Evolutionary conservation across 1,140 invertebrate genomes (phyloP).

Genomic region (Zaprionus capensis): DNA sequence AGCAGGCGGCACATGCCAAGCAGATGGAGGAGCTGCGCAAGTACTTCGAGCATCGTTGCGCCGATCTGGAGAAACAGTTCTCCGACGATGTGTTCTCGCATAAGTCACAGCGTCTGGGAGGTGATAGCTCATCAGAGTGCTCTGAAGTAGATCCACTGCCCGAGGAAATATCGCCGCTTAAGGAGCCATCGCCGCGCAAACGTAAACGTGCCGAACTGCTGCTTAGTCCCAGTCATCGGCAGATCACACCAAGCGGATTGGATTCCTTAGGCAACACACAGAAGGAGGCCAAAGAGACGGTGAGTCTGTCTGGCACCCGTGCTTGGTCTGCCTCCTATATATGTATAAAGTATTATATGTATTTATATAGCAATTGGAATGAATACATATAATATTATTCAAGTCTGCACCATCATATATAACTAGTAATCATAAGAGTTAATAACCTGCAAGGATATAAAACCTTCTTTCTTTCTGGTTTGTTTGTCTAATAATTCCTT

Average conservation of each 20-base stretch:
- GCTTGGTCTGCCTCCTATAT: no score
- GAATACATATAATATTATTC: no score
- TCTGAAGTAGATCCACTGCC: slow-evolving; percentile 74
- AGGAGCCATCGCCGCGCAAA: slow-evolving; percentile 71
- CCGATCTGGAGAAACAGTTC: slow-evolving; percentile 90
- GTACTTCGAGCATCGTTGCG: slow-evolving; percentile 91
- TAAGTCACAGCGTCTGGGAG: slow-evolving; percentile 85
- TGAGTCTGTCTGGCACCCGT: slow-evolving; percentile 6
- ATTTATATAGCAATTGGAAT: no score
- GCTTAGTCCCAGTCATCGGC: slow-evolving; percentile 77
- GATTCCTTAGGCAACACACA: slow-evolving; percentile 23
- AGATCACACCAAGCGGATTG: slow-evolving; percentile 71
- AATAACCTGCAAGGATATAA: no score
- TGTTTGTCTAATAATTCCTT: neutral
- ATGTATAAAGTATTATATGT: no score
- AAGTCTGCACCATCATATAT: no score
- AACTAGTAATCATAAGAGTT: no score
- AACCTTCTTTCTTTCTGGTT: no score
- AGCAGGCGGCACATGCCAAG: slow-evolving; percentile 88
- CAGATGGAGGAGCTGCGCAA: slow-evolving; percentile 91
- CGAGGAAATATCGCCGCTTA: slow-evolving; percentile 53
- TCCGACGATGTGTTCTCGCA: slow-evolving; percentile 89
- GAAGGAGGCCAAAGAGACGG: slow-evolving; percentile 45
- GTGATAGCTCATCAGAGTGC: slow-evolving; percentile 73
- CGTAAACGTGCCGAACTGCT: slow-evolving; percentile 70